A percentile compares a stretch with the other conserved stretches of the same genome.
These are phyloP conservation scores for Penaeus japonicus DNA, from an alignment of 1,140 invertebrate species.

Conservation along the genomic window DNA sequence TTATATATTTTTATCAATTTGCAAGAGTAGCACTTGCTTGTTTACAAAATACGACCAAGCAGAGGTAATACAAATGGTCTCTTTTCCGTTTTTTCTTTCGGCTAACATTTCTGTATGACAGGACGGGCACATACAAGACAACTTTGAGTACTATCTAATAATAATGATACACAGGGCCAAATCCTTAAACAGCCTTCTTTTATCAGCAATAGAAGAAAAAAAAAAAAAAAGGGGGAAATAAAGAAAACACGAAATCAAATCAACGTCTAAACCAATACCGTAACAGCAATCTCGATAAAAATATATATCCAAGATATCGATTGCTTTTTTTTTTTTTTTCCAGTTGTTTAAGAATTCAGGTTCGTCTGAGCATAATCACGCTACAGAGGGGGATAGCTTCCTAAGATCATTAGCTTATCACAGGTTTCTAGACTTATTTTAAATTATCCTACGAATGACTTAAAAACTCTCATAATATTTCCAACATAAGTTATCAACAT, in stretches of 20 bases:
- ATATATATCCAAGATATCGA: too few species aligned
- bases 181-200: constrained; percentile 30
- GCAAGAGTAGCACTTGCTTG: too few species aligned
- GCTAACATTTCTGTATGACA: not conserved
- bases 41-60: too few species aligned
- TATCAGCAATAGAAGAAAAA: too few species aligned
- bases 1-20: too few species aligned
- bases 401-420: constrained; percentile 54
- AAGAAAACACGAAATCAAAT: too few species aligned
- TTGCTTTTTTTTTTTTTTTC: not conserved
- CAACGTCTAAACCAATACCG: not conserved
- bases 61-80: too few species aligned
- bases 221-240: not conserved
- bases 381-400: constrained; percentile 42
- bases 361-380: not conserved
- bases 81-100: not conserved
- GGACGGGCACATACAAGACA: constrained; percentile 8
- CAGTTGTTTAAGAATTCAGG: constrained; percentile 38
- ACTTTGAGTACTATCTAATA: not conserved
- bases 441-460: constrained; percentile 35
- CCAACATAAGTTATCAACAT: constrained; percentile 6
- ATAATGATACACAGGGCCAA: not conserved
- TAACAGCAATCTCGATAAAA: too few species aligned
- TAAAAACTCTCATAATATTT: constrained; percentile 28
- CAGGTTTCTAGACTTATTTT: constrained; percentile 53